A percentile compares a stretch with the other conserved stretches of the same genome.
Conservation (phyloP, 1,140 invertebrate species). For the Bombus confusus region DNA sequence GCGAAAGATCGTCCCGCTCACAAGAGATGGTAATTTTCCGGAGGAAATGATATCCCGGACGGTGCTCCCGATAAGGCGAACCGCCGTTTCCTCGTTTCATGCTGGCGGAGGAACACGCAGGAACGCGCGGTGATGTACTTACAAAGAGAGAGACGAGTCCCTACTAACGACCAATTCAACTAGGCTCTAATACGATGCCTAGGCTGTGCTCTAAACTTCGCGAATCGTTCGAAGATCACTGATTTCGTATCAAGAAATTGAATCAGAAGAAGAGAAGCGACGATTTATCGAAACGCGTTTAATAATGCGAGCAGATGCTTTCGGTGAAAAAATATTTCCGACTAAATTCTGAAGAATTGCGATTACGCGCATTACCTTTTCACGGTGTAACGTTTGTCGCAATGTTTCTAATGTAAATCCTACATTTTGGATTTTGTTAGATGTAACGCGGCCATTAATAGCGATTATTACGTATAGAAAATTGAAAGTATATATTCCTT, state of each 20-base stretch:
- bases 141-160: not conserved
- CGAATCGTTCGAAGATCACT: not conserved
- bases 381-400: no score
- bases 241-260: constrained; percentile 2
- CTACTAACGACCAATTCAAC: constrained; percentile 32
- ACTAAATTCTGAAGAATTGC: no score
- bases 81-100: constrained; percentile 33
- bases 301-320: no score
- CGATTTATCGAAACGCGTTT: no score
- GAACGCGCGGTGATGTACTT: not conserved
- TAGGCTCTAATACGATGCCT: constrained; percentile 39
- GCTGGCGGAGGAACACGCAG: not conserved
- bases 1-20: constrained; percentile 57
- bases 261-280: not conserved
- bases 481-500: no score
- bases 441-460: no score
- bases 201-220: constrained; percentile 47
- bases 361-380: no score
- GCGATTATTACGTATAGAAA: no score
- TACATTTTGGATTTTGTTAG: no score
- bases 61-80: constrained; percentile 58
- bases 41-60: constrained; percentile 68
- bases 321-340: no score
- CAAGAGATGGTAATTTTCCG: constrained; percentile 68
- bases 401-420: no score